Percentiles rank a stretch among this genome's conserved stretches.
Conservation (phyloP, 2,888 invertebrate genomes). For the Leucophenga montana region DNA sequence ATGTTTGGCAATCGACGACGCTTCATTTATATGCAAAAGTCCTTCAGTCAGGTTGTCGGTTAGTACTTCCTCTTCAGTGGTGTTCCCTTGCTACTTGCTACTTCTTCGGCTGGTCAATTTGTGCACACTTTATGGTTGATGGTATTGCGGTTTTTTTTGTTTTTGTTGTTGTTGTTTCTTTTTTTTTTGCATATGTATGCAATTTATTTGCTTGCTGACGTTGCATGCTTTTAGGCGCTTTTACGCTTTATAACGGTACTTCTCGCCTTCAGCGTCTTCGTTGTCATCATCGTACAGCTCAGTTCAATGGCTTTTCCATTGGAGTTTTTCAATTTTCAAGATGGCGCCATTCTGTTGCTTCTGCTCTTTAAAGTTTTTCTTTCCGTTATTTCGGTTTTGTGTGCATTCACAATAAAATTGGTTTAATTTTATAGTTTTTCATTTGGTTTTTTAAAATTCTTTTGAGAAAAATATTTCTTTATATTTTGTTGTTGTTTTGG, state of each 20-base stretch:
- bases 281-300: constrained; percentile 18
- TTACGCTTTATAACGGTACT: neutral
- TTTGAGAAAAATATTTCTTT: neutral
- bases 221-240: constrained; percentile 39
- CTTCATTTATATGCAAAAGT: constrained; percentile 17
- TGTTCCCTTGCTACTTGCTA: neutral
- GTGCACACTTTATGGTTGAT: constrained; percentile 2
- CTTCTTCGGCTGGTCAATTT: constrained; percentile 28
- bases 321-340: constrained; percentile 21
- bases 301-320: constrained; percentile 49
- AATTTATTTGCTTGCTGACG: constrained; percentile 28
- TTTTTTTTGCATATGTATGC: constrained; percentile 27
- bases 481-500: neutral
- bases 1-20: constrained; percentile 17
- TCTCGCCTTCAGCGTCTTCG: neutral
- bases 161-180: constrained; percentile 14
- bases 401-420: constrained; percentile 23
- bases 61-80: neutral
- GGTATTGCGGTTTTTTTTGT: neutral
- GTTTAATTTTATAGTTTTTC: constrained; percentile 3
- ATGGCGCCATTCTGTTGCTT: constrained; percentile 28
- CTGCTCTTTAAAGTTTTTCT: constrained; percentile 3
- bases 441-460: constrained; percentile 4
- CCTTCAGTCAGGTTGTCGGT: constrained; percentile 10
- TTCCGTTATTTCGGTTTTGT: constrained; percentile 14